phyloP scores from a whole-genome alignment of 2,888 invertebrate species.

The Mythimna vitellina region DNA sequence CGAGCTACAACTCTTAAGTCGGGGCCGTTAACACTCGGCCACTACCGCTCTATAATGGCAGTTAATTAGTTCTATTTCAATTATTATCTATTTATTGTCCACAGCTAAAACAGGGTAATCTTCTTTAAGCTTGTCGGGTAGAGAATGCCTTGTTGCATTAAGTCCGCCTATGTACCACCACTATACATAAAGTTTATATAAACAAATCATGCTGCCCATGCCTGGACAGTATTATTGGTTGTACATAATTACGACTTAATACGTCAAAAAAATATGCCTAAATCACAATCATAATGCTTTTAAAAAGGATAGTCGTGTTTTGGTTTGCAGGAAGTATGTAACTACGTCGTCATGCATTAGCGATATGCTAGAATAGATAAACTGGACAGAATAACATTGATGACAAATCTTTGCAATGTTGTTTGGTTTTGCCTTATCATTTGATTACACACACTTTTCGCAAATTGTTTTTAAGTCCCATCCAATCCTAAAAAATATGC shows the following conservation, averaged over 20 bases:
- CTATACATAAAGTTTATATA: too few relatives aligned
- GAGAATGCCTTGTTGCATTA: too few relatives aligned
- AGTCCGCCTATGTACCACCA: too few relatives aligned
- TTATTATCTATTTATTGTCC: too few relatives aligned
- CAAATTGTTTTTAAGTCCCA: background rate
- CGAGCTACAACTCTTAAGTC: too few relatives aligned
- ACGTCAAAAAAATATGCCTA: background rate
- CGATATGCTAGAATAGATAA: conserved; percentile 11
- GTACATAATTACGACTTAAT: background rate
- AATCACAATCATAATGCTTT: background rate
- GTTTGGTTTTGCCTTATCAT: background rate
- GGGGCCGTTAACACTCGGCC: too few relatives aligned
- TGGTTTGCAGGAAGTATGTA: conserved; percentile 13
- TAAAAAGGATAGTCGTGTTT: conserved; percentile 7
- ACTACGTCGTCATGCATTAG: background rate
- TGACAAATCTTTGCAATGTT: background rate
- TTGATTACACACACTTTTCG: background rate
- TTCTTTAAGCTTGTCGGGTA: too few relatives aligned
- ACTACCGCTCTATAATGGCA: too few relatives aligned
- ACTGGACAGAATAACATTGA: background rate
- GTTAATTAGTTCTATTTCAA: too few relatives aligned
- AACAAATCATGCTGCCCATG: too few relatives aligned
- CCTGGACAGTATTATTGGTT: too few relatives aligned
- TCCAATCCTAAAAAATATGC: background rate
- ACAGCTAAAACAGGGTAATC: too few relatives aligned